Evolutionary conservation across 2,888 invertebrate genomes (phyloP), one percentile per base, ranked within the genome.

Genomic region (Scrobipalpa costella): DNA sequence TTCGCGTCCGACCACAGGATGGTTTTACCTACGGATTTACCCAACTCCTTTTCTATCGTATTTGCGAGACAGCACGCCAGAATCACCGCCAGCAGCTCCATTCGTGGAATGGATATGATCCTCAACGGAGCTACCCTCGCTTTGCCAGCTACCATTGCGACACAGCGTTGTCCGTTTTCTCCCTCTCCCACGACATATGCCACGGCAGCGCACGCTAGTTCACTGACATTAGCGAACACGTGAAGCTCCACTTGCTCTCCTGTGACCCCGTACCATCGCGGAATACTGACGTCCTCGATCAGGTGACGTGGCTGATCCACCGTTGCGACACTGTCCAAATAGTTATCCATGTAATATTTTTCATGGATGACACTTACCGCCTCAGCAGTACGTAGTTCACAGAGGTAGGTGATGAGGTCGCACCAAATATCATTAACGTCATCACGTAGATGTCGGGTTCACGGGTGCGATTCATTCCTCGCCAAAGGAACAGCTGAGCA

Each of bases 401-500:
- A 7, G 7, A 73, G 69, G 62, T 47, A 0, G 68, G 66, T 0
- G 44, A 44, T 0, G 55, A 63, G n/a, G 59, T 36, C 0, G 63
- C 63, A 1, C 67, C 69, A 38, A 71, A 74, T 0, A 73, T 72
- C 72, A 78, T 73, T 0, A 69, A 71, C 0, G 71, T 68, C 74
- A 77, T 75, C 1, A 52, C 62, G 50, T 71, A 76, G 2, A 49
- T 40, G n/a, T 34, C n/a, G 1, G 60, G 61, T 0, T 55, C 36
- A 7, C 67, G 64, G 0, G 67, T 64, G 8, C 58, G 57, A 15
- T 66, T 57, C 40, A 49, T 15, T 9, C 66, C 57, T 34, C 77
- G 68, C 72, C 76, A 80, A 3, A 79, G 62, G 64, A 77, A 76
- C 7, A 73, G 63, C 67, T 76, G 77, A 0, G 75, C n/a, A n/a